Conservation (phyloP, 2,113 vertebrate species). For the Equus przewalskii region DNA sequence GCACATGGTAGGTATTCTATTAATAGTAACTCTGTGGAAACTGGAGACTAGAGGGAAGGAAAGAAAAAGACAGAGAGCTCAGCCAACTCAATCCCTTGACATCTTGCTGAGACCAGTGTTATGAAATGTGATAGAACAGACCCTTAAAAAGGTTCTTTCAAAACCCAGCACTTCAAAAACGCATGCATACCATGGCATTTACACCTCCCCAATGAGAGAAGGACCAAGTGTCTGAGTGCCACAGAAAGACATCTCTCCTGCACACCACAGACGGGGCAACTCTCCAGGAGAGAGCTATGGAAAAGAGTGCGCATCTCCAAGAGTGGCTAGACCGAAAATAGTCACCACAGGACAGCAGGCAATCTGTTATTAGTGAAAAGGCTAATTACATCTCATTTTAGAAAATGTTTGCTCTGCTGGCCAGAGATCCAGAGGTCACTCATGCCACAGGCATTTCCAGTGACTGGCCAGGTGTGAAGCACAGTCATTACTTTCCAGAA, state of each 20-base stretch:
- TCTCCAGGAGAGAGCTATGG: neutral
- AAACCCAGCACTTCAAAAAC: neutral
- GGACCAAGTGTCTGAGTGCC: neutral
- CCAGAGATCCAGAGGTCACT: neutral
- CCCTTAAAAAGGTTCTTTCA: neutral
- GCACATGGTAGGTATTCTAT: neutral
- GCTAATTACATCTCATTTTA: neutral
- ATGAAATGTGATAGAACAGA: neutral
- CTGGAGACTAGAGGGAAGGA: neutral
- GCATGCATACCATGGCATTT: neutral
- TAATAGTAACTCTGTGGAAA: neutral
- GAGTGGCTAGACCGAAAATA: neutral
- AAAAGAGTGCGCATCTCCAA: neutral
- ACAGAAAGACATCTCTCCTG: neutral
- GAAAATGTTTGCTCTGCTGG: neutral
- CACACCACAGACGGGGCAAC: neutral
- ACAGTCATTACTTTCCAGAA: conserved; percentile 56
- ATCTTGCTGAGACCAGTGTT: neutral
- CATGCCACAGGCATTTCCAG: neutral
- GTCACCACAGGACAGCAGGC: neutral
- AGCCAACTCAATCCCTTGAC: neutral
- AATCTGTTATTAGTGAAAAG: neutral
- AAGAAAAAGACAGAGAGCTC: neutral
- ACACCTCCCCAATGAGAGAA: neutral
- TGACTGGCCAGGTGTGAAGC: neutral